Conservation (phyloP, 2,888 invertebrate genomes). For the Lycocerus yunnanus region DNA sequence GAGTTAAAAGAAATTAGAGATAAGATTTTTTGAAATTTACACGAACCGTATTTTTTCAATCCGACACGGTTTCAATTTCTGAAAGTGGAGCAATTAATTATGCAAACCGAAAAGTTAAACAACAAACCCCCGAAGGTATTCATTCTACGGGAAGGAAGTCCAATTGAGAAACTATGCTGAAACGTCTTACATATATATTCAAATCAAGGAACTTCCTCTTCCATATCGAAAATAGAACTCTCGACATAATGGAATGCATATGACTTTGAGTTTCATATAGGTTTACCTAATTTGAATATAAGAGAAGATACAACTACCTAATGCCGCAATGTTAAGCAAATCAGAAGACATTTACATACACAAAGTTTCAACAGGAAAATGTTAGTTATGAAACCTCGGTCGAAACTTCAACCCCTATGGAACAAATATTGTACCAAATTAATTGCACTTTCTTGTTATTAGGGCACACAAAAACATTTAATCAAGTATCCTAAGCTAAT, state of each 20-base stretch:
- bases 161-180: neutral
- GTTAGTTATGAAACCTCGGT: neutral
- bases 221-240: neutral
- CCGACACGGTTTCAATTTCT: neutral
- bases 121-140: neutral
- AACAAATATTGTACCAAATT: neutral
- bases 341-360: neutral
- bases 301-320: neutral
- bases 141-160: neutral
- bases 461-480: neutral
- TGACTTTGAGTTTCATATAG: neutral
- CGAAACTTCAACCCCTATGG: neutral
- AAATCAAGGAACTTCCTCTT: neutral
- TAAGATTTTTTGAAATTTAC: neutral
- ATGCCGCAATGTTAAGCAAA: neutral
- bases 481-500: conserved; percentile 13
- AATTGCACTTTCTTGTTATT: neutral
- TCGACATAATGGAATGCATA: neutral
- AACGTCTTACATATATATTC: neutral
- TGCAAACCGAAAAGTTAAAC: neutral
- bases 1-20: neutral
- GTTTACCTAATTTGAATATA: neutral
- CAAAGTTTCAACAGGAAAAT: neutral
- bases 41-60: neutral
- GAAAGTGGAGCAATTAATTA: neutral